Base-by-base conservation (phyloP, 2,888 invertebrate species). In the Heliconius charithonia region DNA sequence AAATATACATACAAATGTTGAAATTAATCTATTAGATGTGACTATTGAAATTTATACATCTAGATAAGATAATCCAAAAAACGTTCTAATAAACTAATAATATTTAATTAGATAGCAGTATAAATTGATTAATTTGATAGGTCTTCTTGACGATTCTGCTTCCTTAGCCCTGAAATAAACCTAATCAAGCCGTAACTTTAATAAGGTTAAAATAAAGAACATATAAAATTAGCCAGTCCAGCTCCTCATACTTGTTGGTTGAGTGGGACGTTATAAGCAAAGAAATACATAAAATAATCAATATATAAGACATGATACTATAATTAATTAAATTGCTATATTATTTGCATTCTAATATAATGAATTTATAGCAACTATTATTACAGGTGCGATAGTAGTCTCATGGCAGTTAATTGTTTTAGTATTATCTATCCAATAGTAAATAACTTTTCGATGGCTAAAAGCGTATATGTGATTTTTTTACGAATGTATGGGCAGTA, bases 381-480 rank as follows among this genome's bases (percentile, higher is more conserved):
- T 69, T 69, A 69, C 69, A 69, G 69, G 16, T 41, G 12, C 69
- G 41, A 69, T 69, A 45, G 67, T 41, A n/a, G 16, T 69, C 16
- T 41, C 25, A 45, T 45, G 69, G 41, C 41, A 45, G 69, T 13
- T 69, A 67, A 67, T 41, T 41, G 25, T 12, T 7, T 41, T 25
- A n/a, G 41, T 41, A 13, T 67, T 37, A n/a, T n/a, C 41, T 13
- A 41, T 41, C 25, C 41, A 13, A 37, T 41, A 69, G 9, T 45
- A 25, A 37, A 37, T 37, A 10, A 7, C 4, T 67, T 67, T 1
- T 37, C n/a, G 67, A 67, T 37, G 25, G 6, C 37, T n/a, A n/a
- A n/a, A 67, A 67, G n/a, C 25, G 67, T 67, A 37, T 37, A n/a
- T 67, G 2, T 37, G 16, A 29, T 16, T 27, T 0, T 65, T 65